Percentiles rank a stretch among this genome's conserved stretches.
Evolutionary conservation across 64 coral and sea anemone species (phyloP).

Genomic region (Anthopleura sola): DNA sequence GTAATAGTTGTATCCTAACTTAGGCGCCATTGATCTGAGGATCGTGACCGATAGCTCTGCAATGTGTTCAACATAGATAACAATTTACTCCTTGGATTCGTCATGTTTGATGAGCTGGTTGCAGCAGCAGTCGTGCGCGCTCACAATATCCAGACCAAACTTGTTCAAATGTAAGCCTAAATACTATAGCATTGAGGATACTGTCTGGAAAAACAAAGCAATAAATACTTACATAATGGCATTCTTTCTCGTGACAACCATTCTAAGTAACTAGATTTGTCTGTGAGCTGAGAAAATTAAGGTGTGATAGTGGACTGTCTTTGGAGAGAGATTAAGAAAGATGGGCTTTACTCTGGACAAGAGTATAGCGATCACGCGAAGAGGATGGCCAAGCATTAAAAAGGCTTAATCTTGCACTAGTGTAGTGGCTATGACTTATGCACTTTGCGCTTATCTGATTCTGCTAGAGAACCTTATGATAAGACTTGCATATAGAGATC

Average conservation of each 20-base stretch:
- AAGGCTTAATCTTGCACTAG: background rate
- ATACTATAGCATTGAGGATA: background rate
- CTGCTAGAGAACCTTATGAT: conserved; percentile 2
- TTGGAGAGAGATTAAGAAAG: background rate
- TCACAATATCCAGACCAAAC: background rate
- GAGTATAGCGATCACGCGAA: background rate
- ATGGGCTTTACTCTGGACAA: background rate
- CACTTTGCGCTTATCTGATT: conserved; percentile 17
- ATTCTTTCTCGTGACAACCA: background rate
- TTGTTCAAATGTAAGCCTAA: background rate
- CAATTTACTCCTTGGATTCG: background rate
- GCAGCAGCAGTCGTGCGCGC: background rate
- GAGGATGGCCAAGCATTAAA: conserved; percentile 3
- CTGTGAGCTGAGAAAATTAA: background rate
- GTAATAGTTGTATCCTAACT: conserved; percentile 3
- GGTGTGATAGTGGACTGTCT: background rate
- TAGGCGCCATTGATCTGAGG: conserved; percentile 6
- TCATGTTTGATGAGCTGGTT: background rate
- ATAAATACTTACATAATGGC: background rate
- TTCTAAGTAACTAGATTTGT: background rate
- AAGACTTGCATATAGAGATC: conserved; percentile 1
- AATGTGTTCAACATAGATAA: background rate
- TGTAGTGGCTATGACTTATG: conserved; percentile 3
- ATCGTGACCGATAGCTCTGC: conserved; percentile 13
- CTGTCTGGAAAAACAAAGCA: background rate